phyloP scores from a whole-genome alignment of 2,888 invertebrate genomes.

The Tetranychus piercei region DNA sequence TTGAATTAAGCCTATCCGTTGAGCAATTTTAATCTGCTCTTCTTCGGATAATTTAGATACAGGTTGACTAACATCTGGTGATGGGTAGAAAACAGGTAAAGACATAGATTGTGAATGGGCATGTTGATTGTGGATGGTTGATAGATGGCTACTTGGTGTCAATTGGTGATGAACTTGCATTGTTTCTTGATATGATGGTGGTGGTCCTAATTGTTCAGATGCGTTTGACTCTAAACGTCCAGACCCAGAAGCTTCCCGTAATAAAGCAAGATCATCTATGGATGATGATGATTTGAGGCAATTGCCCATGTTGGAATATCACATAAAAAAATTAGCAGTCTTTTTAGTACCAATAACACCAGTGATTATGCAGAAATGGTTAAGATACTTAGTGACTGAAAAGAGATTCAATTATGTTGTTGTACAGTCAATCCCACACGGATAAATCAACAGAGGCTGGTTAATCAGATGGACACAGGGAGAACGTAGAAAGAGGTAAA shows the following conservation, averaged over 20 bases:
- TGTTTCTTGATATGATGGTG: conserved; percentile 34
- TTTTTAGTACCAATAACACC: neutral
- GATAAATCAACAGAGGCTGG: neutral
- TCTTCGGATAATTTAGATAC: conserved; percentile 51
- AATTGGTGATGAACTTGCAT: conserved; percentile 1
- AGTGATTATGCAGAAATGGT: neutral
- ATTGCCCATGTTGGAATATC: conserved; percentile 33
- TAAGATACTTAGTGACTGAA: neutral
- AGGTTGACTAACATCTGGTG: conserved; percentile 44
- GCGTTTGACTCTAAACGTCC: conserved; percentile 25
- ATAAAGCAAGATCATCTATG: conserved; percentile 34
- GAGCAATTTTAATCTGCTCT: conserved; percentile 65
- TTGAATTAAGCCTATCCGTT: conserved; percentile 66
- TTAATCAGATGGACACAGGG: neutral
- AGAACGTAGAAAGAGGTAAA: neutral
- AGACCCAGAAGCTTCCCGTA: conserved; percentile 31
- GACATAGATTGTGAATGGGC: conserved; percentile 6
- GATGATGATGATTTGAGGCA: conserved; percentile 34
- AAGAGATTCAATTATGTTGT: neutral
- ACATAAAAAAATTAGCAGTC: neutral
- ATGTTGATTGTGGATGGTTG: neutral
- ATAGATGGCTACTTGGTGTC: neutral
- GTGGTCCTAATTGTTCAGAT: conserved; percentile 31
- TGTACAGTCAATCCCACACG: neutral
- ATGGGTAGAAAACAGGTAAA: conserved; percentile 46